Evolutionary conservation across 2,113 vertebrate genomes (phyloP).

Genomic region (Gopherus evgoodei): DNA sequence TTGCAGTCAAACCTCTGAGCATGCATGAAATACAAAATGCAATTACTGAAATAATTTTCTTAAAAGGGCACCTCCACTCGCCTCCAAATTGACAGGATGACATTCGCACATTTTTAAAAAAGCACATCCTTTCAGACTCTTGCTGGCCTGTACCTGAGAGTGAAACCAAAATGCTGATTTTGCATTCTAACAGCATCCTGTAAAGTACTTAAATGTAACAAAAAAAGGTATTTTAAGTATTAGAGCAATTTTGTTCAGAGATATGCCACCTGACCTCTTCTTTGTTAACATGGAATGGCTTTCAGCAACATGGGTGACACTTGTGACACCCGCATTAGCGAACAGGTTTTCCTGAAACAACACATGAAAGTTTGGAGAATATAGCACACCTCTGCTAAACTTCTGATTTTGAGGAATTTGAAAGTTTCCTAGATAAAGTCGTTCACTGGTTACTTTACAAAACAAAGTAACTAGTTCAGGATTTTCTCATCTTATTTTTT

Average conservation of each 20-base stretch:
- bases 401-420: neutral
- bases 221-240: neutral
- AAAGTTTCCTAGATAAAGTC: neutral
- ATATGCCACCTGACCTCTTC: fast-evolving
- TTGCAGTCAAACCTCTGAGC: neutral
- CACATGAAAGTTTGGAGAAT: neutral
- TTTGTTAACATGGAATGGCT: neutral
- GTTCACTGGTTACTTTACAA: neutral
- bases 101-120: neutral
- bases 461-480: neutral
- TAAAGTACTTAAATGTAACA: neutral
- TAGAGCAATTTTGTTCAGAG: neutral
- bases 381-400: neutral
- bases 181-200: neutral
- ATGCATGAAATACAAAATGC: neutral
- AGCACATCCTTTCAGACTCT: neutral
- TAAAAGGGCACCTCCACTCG: neutral
- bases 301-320: neutral
- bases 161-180: neutral
- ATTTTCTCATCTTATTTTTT: neutral
- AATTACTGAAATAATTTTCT: neutral
- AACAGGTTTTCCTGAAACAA: neutral
- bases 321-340: neutral
- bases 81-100: neutral
- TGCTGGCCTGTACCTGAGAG: neutral